Conservation (phyloP, 2,797 vertebrate species). For the Nyctibius grandis region DNA sequence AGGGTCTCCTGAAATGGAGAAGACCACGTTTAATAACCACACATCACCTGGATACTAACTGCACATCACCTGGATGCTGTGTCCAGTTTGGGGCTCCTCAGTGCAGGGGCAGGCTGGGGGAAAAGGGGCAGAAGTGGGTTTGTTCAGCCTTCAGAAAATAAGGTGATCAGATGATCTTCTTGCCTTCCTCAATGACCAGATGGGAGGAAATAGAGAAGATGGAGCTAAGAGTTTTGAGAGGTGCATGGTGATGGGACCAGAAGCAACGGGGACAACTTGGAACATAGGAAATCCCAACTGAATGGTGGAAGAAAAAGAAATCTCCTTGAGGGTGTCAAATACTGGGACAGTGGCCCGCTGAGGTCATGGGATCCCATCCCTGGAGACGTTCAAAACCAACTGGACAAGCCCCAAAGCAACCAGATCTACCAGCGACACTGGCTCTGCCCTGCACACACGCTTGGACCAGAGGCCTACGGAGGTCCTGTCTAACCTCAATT, state of each 20-base stretch:
- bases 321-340: background rate
- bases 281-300: background rate
- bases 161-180: background rate
- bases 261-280: background rate
- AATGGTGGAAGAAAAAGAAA: background rate
- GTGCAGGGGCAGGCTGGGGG: fast-evolving
- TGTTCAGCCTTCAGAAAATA: background rate
- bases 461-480: background rate
- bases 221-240: background rate
- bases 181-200: background rate
- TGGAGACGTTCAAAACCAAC: background rate
- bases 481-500: background rate
- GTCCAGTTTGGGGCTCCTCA: background rate
- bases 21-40: background rate
- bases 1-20: constrained; percentile 84
- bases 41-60: background rate
- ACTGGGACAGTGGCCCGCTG: background rate
- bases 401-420: background rate
- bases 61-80: fast-evolving
- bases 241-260: background rate
- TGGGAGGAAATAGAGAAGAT: background rate
- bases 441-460: fast-evolving
- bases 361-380: background rate
- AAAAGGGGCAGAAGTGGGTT: background rate
- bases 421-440: fast-evolving